Base-by-base conservation (phyloP, 1,140 invertebrate genomes). In the Hycleus phaleratus region DNA sequence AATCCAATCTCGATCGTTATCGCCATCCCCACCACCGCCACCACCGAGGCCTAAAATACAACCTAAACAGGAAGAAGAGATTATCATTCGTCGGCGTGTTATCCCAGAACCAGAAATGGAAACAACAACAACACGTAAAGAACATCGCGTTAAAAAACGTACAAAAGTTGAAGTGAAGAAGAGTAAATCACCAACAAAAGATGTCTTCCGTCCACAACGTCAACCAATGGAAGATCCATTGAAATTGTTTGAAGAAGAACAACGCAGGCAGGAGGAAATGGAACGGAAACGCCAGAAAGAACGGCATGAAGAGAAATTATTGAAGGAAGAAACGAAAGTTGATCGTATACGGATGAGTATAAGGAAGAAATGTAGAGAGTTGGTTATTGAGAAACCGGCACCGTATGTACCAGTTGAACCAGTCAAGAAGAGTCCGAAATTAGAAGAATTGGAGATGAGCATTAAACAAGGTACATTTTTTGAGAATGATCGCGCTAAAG, bases 381-480 rank as follows among this genome's bases (percentile, higher is more conserved):
- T 73, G 26, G 64, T 64, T 24, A 66, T 73, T 46, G 68, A 68
- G 43, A 64, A 63, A 38, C 66, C 70, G 0, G 48, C 52, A 5
- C 62, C 64, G n/a, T 73, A 70, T 44, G 59, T 67, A 6, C 69
- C 71, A 3, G 24, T 65, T 18, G 64, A 68, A 47, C 71, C 71
- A 3, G 68, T 73, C 4, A 64, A 67, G 49, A 71, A 71, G 56
- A 73, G 71, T 38, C 62, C 65, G 7, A 69, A 70, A 47, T 52
- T 72, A 39, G 64, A 69, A 45, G 71, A 72, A 56, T 58, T 67
- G 40, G 70, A 73, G 49, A 40, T 64, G 42, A 70, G 68, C 50
- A 69, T 72, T 46, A 62, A 62, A 39, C 68, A 71, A 44, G 71
- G 71, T 7, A 71, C 69, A 4, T 72, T 73, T 57, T 67, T 73